Conservation (phyloP, 2,888 invertebrate species). For the Synergus gifuensis region DNA sequence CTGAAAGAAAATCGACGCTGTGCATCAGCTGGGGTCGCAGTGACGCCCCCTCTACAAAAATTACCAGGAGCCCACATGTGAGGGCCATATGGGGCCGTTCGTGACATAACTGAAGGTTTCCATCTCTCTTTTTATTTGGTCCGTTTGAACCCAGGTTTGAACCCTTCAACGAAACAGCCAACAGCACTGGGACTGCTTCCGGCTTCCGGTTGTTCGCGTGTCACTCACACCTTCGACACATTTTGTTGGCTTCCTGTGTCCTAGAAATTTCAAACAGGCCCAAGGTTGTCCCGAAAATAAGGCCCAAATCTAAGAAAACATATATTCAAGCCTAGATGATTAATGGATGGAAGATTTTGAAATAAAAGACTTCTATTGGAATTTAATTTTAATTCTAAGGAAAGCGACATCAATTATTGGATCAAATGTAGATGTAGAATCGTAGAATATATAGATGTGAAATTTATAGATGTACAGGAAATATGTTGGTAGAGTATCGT, state of each 20-base stretch:
- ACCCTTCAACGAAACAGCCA: slow-evolving; percentile 44
- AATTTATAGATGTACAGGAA: not conserved
- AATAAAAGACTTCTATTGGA: too few species aligned
- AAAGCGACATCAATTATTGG: too few species aligned
- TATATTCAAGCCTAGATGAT: too few species aligned
- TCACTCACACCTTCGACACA: slow-evolving; percentile 45
- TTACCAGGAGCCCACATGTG: slow-evolving; percentile 65
- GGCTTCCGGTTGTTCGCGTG: slow-evolving; percentile 52
- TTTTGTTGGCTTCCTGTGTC: not conserved
- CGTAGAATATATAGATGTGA: not conserved
- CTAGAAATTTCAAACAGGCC: not conserved
- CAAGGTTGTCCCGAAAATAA: not conserved
- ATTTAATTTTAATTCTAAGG: too few species aligned
- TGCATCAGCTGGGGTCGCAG: slow-evolving; percentile 71
- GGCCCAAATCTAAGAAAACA: not conserved
- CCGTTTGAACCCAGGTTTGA: slow-evolving; percentile 50
- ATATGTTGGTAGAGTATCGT: not conserved
- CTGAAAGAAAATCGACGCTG: slow-evolving; percentile 63
- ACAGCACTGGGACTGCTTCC: slow-evolving; percentile 41
- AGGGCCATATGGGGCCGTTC: slow-evolving; percentile 66
- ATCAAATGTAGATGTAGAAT: not conserved
- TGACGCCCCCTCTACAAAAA: slow-evolving; percentile 56
- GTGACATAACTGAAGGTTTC: slow-evolving; percentile 43
- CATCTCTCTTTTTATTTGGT: slow-evolving; percentile 51
- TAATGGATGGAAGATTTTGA: not conserved